These are phyloP conservation scores for Ectobius pallidus DNA, from an alignment of 2,888 invertebrate genomes.

Conservation along the genomic window DNA sequence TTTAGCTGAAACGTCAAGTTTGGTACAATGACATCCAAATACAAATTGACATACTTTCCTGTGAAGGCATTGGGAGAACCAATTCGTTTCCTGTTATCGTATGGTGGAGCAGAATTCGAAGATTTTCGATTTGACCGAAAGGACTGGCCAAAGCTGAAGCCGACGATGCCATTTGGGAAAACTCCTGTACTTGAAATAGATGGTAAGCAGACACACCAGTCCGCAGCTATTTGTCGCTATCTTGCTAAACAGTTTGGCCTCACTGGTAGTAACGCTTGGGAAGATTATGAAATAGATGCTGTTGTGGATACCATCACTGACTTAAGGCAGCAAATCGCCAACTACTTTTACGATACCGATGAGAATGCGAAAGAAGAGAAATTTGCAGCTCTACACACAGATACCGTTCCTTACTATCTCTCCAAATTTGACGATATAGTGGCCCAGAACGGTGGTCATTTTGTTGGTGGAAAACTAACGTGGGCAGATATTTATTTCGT, in stretches of 20 bases:
- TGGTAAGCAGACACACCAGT: conserved; percentile 66
- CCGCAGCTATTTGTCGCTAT: conserved; percentile 65
- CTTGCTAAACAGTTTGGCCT: conserved; percentile 65
- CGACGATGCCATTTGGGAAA: conserved; percentile 68
- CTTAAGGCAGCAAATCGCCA: conserved; percentile 55
- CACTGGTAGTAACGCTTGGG: conserved; percentile 62
- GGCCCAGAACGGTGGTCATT: conserved; percentile 65
- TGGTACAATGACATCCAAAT: too few relatives aligned
- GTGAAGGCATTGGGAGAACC: conserved; percentile 70
- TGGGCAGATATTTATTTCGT: conserved; percentile 71
- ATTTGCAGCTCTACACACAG: conserved; percentile 58
- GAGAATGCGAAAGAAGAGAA: conserved; percentile 59
- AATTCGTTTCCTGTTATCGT: conserved; percentile 65
- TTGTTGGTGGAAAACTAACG: conserved; percentile 63
- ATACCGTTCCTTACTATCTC: conserved; percentile 63
- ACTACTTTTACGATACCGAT: conserved; percentile 62
- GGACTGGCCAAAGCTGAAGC: too few relatives aligned
- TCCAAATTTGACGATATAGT: conserved; percentile 63
- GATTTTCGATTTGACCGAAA: conserved; percentile 62
- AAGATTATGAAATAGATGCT: conserved; percentile 67
- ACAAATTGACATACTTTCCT: conserved; percentile 67
- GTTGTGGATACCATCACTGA: conserved; percentile 66
- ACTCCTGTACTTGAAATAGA: conserved; percentile 67
- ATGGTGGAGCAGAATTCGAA: conserved; percentile 66
- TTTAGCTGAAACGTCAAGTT: too few relatives aligned